phyloP scores from a whole-genome alignment of 2,888 invertebrate genomes.

The Ptilodon capucinus region DNA sequence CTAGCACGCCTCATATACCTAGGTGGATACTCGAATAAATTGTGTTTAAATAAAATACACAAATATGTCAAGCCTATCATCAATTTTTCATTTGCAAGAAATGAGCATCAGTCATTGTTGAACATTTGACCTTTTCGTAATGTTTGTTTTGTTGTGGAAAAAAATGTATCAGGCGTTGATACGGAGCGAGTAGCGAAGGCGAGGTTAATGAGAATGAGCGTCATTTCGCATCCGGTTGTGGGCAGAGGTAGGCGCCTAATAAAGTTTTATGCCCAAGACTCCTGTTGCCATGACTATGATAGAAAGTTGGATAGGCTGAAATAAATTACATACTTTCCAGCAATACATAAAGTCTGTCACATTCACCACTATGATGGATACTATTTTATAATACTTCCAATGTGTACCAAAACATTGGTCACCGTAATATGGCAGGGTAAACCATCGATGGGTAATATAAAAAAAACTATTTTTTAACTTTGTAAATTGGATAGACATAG shows the following conservation, averaged over 20 bases:
- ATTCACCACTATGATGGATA: no score
- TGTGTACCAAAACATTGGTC: no score
- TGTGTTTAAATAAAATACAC: no score
- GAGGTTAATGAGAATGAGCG: slow-evolving; percentile 74
- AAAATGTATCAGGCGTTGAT: slow-evolving; percentile 57
- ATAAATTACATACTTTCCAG: no score
- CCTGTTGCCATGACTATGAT: background rate
- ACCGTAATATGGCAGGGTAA: no score
- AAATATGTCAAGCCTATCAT: background rate
- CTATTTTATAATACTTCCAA: no score
- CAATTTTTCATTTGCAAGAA: background rate
- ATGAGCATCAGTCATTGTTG: slow-evolving; percentile 5
- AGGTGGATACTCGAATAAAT: no score
- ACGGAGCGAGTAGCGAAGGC: slow-evolving; percentile 55
- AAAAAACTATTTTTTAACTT: no score
- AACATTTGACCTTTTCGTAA: slow-evolving; percentile 4
- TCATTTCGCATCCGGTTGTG: slow-evolving; percentile 61
- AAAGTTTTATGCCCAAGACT: slow-evolving; percentile 62
- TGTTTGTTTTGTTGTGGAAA: slow-evolving; percentile 35
- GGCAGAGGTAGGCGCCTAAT: slow-evolving; percentile 62
- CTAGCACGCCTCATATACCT: no score
- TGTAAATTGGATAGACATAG: no score
- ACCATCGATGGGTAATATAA: no score
- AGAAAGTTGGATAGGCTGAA: background rate
- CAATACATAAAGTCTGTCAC: no score